A percentile compares a stretch with the other conserved stretches of the same genome.
These are phyloP conservation scores for Peromyscus melanophrys DNA, from an alignment of 2,797 vertebrate genomes.

Conservation along the genomic window DNA sequence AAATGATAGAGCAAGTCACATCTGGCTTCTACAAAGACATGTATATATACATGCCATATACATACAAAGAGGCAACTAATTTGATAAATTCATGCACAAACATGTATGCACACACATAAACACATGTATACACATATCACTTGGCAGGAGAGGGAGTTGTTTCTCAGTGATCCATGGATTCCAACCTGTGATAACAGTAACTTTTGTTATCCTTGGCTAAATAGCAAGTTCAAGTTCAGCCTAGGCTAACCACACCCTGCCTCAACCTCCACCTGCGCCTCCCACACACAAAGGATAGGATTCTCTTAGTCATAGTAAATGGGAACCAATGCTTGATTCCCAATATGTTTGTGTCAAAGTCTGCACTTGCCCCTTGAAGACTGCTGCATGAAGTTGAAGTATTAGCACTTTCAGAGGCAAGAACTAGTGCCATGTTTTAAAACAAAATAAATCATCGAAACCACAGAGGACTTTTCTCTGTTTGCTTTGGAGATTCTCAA, in stretches of 20 bases:
- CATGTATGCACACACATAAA: neutral
- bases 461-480: neutral
- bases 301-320: neutral
- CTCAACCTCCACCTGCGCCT: neutral
- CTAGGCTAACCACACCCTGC: neutral
- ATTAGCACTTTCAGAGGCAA: neutral
- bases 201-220: neutral
- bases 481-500: neutral
- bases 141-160: neutral
- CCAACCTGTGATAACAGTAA: neutral
- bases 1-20: neutral
- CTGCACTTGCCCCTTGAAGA: neutral
- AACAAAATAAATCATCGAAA: neutral
- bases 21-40: neutral
- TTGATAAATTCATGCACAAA: neutral
- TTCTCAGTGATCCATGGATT: neutral
- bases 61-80: neutral
- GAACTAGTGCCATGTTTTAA: neutral
- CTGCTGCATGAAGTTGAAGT: neutral
- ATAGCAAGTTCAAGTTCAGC: neutral
- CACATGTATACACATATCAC: neutral
- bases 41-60: neutral
- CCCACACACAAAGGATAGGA: neutral
- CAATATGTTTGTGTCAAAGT: neutral
- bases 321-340: neutral